Base-by-base conservation (phyloP, 2,888 invertebrate species). In the Entomobrya multifasciata region DNA sequence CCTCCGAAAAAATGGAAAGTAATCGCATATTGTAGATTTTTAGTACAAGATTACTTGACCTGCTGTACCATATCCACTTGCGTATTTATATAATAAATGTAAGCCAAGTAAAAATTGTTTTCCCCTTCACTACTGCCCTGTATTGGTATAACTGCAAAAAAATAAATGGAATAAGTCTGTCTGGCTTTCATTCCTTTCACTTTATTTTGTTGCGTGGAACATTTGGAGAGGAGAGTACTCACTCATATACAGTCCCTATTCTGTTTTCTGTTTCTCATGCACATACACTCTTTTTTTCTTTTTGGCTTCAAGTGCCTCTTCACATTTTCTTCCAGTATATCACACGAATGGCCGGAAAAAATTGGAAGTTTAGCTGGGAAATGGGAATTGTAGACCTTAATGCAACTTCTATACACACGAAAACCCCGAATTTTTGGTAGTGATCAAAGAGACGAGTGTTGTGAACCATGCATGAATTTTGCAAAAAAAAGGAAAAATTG, bases 21-120 rank as follows among this genome's bases (percentile, higher is more conserved):
- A n/a, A n/a, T n/a, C n/a, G n/a, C 36, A 36, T 36, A 36, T 8
- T 36, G 8, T 8, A 4, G 36, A 36, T 36, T n/a, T 49, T 11
- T 49, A 6, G 17, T n/a, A 36, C 47, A 47, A n/a, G 70, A 70
- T 47, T 70, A 44, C 70, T 47, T 70, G 70, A 70, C 70, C 47
- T 70, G 70, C 47, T 70, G 70, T 20, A 47, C 70, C 22, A 20
- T 70, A 70, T n/a, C n/a, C n/a, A n/a, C n/a, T n/a, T n/a, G n/a
- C n/a, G n/a, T 70, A 47, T n/a, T 47, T 65, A 65, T 27, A n/a
- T n/a, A n/a, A n/a, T n/a, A 44, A 22, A 44, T 22, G 22, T 22
- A 47, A 70, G 25, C 70, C 30, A n/a, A 47, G 15, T 47, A 47
- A 41, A 36, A 65, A 25, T 52, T 17, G 36, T 36, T 17, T 52